Evolutionary conservation across 2,888 invertebrate species (phyloP).

Genomic region (Acronicta psi): DNA sequence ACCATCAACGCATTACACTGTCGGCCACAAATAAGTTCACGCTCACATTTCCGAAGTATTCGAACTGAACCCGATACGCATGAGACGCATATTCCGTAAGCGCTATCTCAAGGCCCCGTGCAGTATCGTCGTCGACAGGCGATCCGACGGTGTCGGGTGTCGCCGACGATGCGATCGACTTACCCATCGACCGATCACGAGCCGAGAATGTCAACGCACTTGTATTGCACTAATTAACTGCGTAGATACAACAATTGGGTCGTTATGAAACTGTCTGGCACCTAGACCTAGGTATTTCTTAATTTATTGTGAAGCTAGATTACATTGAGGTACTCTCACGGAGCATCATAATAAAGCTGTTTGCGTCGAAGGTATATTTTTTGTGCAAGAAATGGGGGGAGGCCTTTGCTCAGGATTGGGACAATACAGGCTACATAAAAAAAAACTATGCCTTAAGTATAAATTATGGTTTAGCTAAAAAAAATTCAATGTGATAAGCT

Average conservation of each 20-base stretch:
- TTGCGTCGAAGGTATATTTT: too few species aligned
- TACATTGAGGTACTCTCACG: too few species aligned
- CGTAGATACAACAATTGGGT: slow-evolving; percentile 55
- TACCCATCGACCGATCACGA: slow-evolving; percentile 81
- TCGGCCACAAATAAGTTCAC: slow-evolving; percentile 46
- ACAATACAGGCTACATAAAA: too few species aligned
- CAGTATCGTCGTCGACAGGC: slow-evolving; percentile 81
- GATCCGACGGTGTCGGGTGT: slow-evolving; percentile 76
- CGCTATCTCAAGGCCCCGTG: slow-evolving; percentile 78
- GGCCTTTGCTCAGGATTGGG: too few species aligned
- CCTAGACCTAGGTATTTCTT: slow-evolving; percentile 11
- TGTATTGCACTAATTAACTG: slow-evolving; percentile 66
- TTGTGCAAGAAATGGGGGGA: too few species aligned
- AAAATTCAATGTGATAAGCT: too few species aligned
- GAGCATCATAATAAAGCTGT: too few species aligned
- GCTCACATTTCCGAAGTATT: slow-evolving; percentile 75
- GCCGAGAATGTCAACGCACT: slow-evolving; percentile 74
- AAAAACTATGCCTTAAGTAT: too few species aligned
- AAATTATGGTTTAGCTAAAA: too few species aligned
- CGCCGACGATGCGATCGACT: slow-evolving; percentile 75
- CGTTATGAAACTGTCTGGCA: slow-evolving; percentile 39
- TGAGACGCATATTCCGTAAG: slow-evolving; percentile 84
- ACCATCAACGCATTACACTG: slow-evolving; percentile 28
- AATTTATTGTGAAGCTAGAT: slow-evolving; percentile 1
- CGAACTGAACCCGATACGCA: slow-evolving; percentile 76